phyloP scores from a whole-genome alignment of 2,888 invertebrate genomes.

The Drosophila limbata region DNA sequence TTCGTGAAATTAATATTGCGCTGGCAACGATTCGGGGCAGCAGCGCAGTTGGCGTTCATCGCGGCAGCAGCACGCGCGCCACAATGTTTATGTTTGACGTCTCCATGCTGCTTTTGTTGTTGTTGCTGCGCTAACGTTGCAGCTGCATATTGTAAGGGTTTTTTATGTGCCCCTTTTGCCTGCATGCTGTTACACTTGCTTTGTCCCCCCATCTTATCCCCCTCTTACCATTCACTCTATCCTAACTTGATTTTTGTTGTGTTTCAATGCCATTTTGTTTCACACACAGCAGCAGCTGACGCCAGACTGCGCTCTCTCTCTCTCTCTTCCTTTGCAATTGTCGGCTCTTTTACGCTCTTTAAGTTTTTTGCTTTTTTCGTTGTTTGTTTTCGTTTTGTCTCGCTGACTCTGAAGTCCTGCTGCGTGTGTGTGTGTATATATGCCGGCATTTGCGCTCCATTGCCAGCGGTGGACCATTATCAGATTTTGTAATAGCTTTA shows the following conservation, averaged over 20 bases:
- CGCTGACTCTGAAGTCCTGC: background rate
- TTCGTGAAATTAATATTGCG: conserved; percentile 82
- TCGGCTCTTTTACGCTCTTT: conserved; percentile 22
- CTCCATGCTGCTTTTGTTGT: conserved; percentile 35
- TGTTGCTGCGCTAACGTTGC: conserved; percentile 42
- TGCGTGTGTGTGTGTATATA: conserved; percentile 16
- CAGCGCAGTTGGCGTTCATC: conserved; percentile 22
- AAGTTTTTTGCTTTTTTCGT: conserved; percentile 17
- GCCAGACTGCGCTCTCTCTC: conserved; percentile 4
- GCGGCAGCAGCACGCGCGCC: conserved; percentile 67
- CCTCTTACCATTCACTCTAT: background rate
- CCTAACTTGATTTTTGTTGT: conserved; percentile 42
- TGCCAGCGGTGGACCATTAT: conserved; percentile 78
- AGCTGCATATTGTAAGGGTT: conserved; percentile 72
- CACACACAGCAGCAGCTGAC: conserved; percentile 21
- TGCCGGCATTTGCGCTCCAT: conserved; percentile 72
- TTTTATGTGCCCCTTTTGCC: conserved; percentile 56
- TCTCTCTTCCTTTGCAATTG: conserved; percentile 24
- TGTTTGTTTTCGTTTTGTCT: conserved; percentile 36
- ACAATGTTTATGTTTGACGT: conserved; percentile 68
- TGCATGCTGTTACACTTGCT: conserved; percentile 54
- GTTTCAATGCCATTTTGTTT: conserved; percentile 66
- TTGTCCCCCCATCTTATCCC: conserved; percentile 19
- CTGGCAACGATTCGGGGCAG: conserved; percentile 49
- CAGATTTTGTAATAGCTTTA: conserved; percentile 83